Evolutionary conservation across 1,140 invertebrate genomes (phyloP), one percentile per base, ranked within the genome.

Genomic region (Caenorhabditis briggsae): DNA sequence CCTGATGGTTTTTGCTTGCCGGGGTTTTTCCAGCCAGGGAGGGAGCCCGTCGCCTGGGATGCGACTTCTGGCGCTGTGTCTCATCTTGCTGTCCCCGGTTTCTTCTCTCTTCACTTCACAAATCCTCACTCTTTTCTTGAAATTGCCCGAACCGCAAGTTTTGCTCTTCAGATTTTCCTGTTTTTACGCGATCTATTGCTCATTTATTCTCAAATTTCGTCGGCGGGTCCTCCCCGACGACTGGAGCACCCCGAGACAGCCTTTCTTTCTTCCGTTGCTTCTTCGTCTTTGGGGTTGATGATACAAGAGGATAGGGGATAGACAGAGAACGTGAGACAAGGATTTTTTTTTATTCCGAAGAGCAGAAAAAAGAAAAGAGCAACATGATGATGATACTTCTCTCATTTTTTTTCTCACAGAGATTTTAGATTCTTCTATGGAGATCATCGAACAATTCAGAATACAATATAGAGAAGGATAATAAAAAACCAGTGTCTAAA

Each of bases 191-290:
- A 48, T 78, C 70, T 78, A 78, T 78, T 78, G 70, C 70, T 78
- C 70, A 78, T 78, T 78, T 78, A 78, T 78, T 78, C 70, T 78
- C 70, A 78, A 78, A 78, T 78, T 78, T 78, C 70, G 70, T 78
- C 46, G 70, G 46, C 70, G 70, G n/a, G 33, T 33, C 70, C 53
- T 46, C 46, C 46, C 70, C 25, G 23, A 61, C 20, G 59, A 61
- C 20, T 20, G 20, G 20, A 53, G 25, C 9, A 23, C 46, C n/a
- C 53, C 70, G 41, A 78, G 70, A 78, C 70, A 78, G 70, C 70
- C 43, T 78, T 78, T 78, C 43, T 78, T 78, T 78, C n/a, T 53
- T 41, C 46, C 20, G 43, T 50, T 16, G 65, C 41, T 53, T 12
- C 70, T 78, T 78, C 70, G 70, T 78, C 70, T 78, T 78, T 78